Conservation (phyloP, 1,140 invertebrate genomes). For the Heterodera carotae region DNA sequence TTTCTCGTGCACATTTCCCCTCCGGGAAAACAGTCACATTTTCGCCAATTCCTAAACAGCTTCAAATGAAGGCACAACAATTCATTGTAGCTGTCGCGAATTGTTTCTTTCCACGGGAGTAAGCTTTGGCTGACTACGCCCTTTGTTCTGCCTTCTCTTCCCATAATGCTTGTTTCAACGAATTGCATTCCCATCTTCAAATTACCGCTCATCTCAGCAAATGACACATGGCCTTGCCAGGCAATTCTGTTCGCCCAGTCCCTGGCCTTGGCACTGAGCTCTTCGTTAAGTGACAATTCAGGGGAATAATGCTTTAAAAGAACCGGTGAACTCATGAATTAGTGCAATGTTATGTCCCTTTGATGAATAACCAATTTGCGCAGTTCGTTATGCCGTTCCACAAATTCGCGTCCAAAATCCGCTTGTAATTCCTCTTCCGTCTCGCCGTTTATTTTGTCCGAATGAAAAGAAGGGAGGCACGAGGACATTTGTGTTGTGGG, state of each 20-base stretch:
- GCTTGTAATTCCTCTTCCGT: conserved; percentile 15
- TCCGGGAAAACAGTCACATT: conserved; percentile 63
- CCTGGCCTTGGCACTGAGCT: conserved; percentile 49
- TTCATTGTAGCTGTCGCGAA: no score
- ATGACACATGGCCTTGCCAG: conserved; percentile 45
- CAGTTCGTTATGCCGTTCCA: conserved; percentile 52
- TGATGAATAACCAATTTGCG: conserved; percentile 41
- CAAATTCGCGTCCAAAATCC: conserved; percentile 39
- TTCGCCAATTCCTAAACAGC: conserved; percentile 54
- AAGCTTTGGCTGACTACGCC: no score
- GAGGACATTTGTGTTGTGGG: neutral
- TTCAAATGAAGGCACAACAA: no score
- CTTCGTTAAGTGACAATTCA: conserved; percentile 44
- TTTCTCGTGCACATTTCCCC: conserved; percentile 52
- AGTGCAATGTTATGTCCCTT: neutral
- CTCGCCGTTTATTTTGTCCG: conserved; percentile 3
- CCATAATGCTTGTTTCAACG: no score
- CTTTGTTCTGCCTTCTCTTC: no score
- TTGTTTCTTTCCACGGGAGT: no score
- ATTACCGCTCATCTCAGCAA: conserved; percentile 50
- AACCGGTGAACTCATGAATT: neutral
- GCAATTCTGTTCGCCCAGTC: conserved; percentile 62
- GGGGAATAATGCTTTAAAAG: conserved; percentile 55
- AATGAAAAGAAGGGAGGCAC: neutral
- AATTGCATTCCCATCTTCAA: neutral